Evolutionary conservation across 1,140 invertebrate species (phyloP).

Genomic region (Leptestheria dahalacensis): DNA sequence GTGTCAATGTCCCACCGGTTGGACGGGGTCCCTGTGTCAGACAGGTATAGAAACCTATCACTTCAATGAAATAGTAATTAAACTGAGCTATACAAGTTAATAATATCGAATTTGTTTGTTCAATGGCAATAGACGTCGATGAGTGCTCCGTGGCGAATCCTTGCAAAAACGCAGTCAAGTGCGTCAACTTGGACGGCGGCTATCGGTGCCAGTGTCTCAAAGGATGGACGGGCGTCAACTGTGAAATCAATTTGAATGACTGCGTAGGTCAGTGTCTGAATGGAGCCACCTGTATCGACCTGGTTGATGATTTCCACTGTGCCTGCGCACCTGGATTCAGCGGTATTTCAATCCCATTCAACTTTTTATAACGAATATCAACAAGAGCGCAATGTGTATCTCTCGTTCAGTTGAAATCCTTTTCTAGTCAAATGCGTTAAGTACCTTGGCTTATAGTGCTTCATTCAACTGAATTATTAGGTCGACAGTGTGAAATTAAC

Average conservation of each 20-base stretch:
- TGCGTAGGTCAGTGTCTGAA: conserved; percentile 55
- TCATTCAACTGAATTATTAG: conserved; percentile 18
- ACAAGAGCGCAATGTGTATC: background rate
- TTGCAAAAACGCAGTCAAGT: conserved; percentile 66
- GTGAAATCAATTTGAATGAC: conserved; percentile 43
- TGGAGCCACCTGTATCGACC: conserved; percentile 35
- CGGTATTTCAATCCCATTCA: conserved; percentile 34
- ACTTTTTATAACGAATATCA: background rate
- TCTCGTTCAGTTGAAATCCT: background rate
- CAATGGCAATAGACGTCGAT: conserved; percentile 36
- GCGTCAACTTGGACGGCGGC: conserved; percentile 58
- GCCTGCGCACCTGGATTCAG: conserved; percentile 65
- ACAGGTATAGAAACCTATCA: conserved; percentile 33
- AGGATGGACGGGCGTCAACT: conserved; percentile 34
- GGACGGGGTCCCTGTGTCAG: conserved; percentile 66
- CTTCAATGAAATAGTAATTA: background rate
- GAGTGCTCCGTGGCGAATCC: conserved; percentile 28
- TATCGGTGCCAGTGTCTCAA: conserved; percentile 55
- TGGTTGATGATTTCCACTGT: conserved; percentile 38
- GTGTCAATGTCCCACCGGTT: conserved; percentile 61
- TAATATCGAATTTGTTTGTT: no score
- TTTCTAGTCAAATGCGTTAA: background rate
- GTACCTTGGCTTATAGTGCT: no score
- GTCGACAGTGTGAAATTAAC: conserved; percentile 28
- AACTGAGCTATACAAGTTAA: no score